These are phyloP conservation scores for Ciconia boyciana DNA, from an alignment of 2,113 vertebrate genomes.

Conservation along the genomic window DNA sequence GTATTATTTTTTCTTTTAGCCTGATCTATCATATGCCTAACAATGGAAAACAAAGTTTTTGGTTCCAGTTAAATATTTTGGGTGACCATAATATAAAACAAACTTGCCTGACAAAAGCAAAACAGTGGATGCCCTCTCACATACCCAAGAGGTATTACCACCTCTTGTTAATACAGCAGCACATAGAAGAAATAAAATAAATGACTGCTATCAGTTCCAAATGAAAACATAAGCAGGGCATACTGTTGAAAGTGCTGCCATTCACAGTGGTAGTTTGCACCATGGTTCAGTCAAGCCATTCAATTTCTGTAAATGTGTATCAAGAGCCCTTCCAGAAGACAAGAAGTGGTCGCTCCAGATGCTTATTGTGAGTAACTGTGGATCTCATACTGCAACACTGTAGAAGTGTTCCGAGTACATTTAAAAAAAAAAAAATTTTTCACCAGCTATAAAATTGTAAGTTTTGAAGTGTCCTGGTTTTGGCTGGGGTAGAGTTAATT, in stretches of 20 bases:
- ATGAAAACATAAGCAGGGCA: not conserved
- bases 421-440: not conserved
- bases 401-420: not conserved
- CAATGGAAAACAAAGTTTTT: not conserved
- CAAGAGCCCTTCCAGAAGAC: not conserved
- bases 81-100: not conserved
- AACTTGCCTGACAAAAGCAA: not conserved
- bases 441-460: not conserved
- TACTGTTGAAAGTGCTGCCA: not conserved
- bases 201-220: not conserved
- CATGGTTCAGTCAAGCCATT: not conserved
- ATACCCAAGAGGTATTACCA: not conserved
- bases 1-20: not conserved
- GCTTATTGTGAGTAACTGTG: not conserved
- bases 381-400: not conserved
- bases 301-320: not conserved
- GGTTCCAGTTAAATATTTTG: not conserved
- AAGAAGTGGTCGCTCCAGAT: not conserved
- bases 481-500: no score
- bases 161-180: not conserved
- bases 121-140: not conserved
- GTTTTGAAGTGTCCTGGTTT: not conserved
- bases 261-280: not conserved
- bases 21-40: not conserved
- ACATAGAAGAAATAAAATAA: not conserved